phyloP scores from a whole-genome alignment of 2,888 invertebrate genomes.

The Sinopyrophorus schimmeli region DNA sequence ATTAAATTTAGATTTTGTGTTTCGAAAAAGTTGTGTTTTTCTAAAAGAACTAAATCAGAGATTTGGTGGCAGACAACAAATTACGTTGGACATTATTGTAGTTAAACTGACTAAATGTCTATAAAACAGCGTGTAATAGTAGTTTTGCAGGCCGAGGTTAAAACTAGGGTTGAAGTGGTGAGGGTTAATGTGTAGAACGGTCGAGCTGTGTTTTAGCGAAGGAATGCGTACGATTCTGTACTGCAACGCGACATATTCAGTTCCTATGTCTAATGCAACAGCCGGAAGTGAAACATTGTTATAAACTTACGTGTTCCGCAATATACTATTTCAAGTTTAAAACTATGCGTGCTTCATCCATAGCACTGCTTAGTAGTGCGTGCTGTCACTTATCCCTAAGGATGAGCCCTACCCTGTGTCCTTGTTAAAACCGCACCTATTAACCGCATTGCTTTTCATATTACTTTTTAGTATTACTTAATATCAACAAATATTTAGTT shows the following conservation, averaged over 20 bases:
- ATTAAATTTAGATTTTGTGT: too few species aligned
- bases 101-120: constrained; percentile 10
- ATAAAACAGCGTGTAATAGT: constrained; percentile 20
- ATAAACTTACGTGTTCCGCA: constrained; percentile 36
- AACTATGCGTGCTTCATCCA: constrained; percentile 52
- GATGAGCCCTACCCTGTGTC: constrained; percentile 36
- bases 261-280: constrained; percentile 41
- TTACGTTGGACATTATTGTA: too few species aligned
- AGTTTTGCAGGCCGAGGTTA: constrained; percentile 18
- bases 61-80: too few species aligned
- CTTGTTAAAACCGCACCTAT: constrained; percentile 36
- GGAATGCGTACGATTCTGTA: constrained; percentile 35
- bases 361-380: constrained; percentile 48
- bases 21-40: too few species aligned
- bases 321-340: constrained; percentile 44
- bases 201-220: constrained; percentile 18
- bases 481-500: constrained; percentile 25
- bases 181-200: constrained; percentile 23
- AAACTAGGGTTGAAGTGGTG: constrained; percentile 13
- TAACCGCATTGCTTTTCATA: constrained; percentile 22
- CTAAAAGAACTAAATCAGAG: too few species aligned
- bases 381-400: constrained; percentile 39
- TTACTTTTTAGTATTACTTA: constrained; percentile 31
- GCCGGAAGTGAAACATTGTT: constrained; percentile 47
- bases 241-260: constrained; percentile 35